A percentile compares a stretch with the other conserved stretches of the same genome.
These are phyloP conservation scores for Sweltsa coloradensis DNA, from an alignment of 1,140 invertebrate species.

Conservation along the genomic window DNA sequence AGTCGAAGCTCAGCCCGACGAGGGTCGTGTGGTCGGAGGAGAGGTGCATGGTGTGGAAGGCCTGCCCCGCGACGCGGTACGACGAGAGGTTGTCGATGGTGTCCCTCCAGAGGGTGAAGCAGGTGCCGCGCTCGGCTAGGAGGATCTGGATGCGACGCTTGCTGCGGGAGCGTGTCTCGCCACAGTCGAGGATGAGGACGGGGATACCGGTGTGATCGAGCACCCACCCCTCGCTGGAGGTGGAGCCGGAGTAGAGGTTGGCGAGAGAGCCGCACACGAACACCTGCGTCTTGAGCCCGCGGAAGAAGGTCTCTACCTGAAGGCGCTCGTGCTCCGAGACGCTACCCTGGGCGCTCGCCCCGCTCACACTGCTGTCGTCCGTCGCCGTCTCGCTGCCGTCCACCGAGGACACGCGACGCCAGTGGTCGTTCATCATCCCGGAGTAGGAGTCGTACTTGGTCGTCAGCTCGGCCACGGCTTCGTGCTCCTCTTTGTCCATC, in stretches of 20 bases:
- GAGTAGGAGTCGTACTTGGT: slow-evolving; percentile 8
- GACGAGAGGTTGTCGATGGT: slow-evolving; percentile 52
- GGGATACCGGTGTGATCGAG: slow-evolving; percentile 70
- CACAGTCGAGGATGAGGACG: slow-evolving; percentile 63
- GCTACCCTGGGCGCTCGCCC: slow-evolving; percentile 15
- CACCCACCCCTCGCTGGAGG: slow-evolving; percentile 48
- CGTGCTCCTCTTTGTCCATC: too few relatives aligned
- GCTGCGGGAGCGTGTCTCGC: slow-evolving; percentile 53
- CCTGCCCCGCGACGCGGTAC: slow-evolving; percentile 44
- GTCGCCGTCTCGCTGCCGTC: slow-evolving; percentile 5
- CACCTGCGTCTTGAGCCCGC: slow-evolving; percentile 64
- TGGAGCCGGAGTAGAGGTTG: slow-evolving; percentile 55
- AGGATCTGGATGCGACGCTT: slow-evolving; percentile 62
- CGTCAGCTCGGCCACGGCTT: slow-evolving; percentile 3
- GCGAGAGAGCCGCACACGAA: slow-evolving; percentile 67
- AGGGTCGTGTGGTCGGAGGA: slow-evolving; percentile 47
- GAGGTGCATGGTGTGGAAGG: slow-evolving; percentile 74
- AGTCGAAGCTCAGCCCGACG: slow-evolving; percentile 65
- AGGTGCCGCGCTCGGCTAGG: slow-evolving; percentile 69
- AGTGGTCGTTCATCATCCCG: not conserved
- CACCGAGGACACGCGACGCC: not conserved
- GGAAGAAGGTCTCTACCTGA: slow-evolving; percentile 68
- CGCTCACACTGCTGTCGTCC: slow-evolving; percentile 7
- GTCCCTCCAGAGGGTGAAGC: slow-evolving; percentile 76
- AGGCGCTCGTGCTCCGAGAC: slow-evolving; percentile 56